Evolutionary conservation across 2,797 vertebrate species (phyloP), one percentile per base, ranked within the genome.

Genomic region (Glyptemys insculpta): DNA sequence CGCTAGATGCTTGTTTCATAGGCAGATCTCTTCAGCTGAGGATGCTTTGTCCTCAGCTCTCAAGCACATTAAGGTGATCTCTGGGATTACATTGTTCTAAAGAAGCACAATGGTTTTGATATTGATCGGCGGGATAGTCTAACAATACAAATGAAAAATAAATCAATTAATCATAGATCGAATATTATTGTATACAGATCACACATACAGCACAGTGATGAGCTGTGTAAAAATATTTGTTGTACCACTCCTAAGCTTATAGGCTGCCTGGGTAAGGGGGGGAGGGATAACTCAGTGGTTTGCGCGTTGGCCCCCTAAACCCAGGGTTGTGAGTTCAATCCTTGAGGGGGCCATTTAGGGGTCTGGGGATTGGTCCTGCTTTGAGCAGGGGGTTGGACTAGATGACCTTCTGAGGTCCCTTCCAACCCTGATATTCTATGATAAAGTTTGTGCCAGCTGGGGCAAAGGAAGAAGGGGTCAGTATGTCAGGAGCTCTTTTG

Each of bases 391-490:
- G 41, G 41, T 41, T 41, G 41, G 41, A 41, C 41, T 41, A 41
- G 41, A 41, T 41, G 41, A 41, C 41, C 41, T 41, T 41, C 41
- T 41, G 41, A 41, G 41, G 41, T 41, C 41, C 41, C 41, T 41
- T 41, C 41, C 41, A 41, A 41, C 41, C 41, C 41, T 41, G 41
- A 41, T 41, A 41, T 5, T 41, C 41, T 41, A 41, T 41, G 41
- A 41, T 89, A 89, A 91, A 93, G 74, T 94, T 94, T 97, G 52
- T 91, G 57, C 65, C 89, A 93, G 57, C 16, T 85, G 41, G 12
- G 89, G 86, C 68, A 94, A 97, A 97, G 68, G 21, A 86, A 96
- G 89, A 76, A 95, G 65, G n/a, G 93, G 47, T 50, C 79, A 81
- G 72, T 91, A 79, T 31, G 31, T 21, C 34, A 68, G 18, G 52